Conservation (phyloP, 2,113 vertebrate genomes). For the Aphyosemion australe region DNA sequence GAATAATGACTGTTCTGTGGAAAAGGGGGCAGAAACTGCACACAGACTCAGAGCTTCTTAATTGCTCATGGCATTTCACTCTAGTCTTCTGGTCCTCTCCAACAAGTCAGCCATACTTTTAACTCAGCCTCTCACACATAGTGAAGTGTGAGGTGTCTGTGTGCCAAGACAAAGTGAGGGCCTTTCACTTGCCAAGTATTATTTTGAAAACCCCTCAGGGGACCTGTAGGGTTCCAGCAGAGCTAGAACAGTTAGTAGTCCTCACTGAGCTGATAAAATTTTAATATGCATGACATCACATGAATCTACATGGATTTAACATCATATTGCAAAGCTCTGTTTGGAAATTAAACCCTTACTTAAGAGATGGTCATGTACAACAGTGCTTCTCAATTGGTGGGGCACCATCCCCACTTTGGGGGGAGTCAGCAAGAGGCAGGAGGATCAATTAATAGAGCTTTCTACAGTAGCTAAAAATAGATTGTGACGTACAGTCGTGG, state of each 20-base stretch:
- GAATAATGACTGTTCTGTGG: slow-evolving; percentile 49
- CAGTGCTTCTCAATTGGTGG: no score
- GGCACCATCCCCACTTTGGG: no score
- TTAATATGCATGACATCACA: slow-evolving; percentile 14
- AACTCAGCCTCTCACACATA: slow-evolving; percentile 35
- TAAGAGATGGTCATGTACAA: no score
- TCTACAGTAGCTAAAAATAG: no score
- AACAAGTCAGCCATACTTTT: slow-evolving; percentile 37
- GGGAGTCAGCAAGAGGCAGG: no score
- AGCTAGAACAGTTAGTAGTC: slow-evolving; percentile 48
- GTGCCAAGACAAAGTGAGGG: slow-evolving; percentile 33
- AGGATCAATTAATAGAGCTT: no score
- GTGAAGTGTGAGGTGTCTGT: slow-evolving; percentile 27
- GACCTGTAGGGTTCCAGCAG: slow-evolving; percentile 35
- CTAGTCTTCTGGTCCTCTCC: slow-evolving; percentile 34
- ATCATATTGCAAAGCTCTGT: slow-evolving; percentile 32
- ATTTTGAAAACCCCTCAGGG: slow-evolving; percentile 6
- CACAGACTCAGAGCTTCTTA: slow-evolving; percentile 57
- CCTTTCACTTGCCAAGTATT: slow-evolving; percentile 26
- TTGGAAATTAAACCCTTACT: no score
- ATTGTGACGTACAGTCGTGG: no score
- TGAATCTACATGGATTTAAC: slow-evolving; percentile 38
- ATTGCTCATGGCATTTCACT: slow-evolving; percentile 59
- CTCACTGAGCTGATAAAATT: slow-evolving; percentile 23
- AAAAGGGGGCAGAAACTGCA: slow-evolving; percentile 47